These are phyloP conservation scores for Gephyroberyx darwinii DNA, from an alignment of 2,797 vertebrate species.

Conservation along the genomic window DNA sequence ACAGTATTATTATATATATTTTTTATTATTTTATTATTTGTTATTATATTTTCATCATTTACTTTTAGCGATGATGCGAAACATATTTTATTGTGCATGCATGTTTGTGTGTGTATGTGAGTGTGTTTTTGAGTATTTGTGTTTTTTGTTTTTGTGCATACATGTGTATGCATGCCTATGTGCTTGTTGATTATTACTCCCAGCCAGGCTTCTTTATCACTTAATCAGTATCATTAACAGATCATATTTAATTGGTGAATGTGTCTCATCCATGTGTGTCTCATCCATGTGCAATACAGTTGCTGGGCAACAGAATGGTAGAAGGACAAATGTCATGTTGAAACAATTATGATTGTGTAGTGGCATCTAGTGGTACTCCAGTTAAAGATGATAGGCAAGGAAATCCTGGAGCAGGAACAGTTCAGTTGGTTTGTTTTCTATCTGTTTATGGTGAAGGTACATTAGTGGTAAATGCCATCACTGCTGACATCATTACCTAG, in stretches of 20 bases:
- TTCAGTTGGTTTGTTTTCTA: neutral
- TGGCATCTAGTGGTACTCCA: slow-evolving; percentile 49
- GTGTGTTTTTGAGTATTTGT: neutral
- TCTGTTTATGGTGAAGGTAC: neutral
- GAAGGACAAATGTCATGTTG: neutral
- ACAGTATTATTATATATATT: too few species aligned
- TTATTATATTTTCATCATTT: too few species aligned
- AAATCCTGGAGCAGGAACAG: neutral
- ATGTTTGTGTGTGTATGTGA: neutral
- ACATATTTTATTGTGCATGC: neutral
- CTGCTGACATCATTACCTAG: too few species aligned
- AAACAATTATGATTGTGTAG: neutral
- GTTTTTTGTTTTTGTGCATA: neutral
- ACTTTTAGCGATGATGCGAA: neutral
- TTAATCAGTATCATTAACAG: too few species aligned
- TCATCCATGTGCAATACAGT: too few species aligned
- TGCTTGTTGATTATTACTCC: too few species aligned
- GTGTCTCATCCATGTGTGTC: too few species aligned
- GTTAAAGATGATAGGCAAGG: neutral
- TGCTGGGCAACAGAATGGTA: too few species aligned
- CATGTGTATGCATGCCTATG: neutral
- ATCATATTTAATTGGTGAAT: too few species aligned
- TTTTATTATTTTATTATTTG: too few species aligned
- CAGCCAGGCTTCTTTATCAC: too few species aligned
- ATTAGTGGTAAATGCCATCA: too few species aligned